Percentiles rank a stretch among this genome's conserved stretches.
These are phyloP conservation scores for Nothobranchius furzeri DNA, from an alignment of 2,113 vertebrate genomes.

Conservation along the genomic window DNA sequence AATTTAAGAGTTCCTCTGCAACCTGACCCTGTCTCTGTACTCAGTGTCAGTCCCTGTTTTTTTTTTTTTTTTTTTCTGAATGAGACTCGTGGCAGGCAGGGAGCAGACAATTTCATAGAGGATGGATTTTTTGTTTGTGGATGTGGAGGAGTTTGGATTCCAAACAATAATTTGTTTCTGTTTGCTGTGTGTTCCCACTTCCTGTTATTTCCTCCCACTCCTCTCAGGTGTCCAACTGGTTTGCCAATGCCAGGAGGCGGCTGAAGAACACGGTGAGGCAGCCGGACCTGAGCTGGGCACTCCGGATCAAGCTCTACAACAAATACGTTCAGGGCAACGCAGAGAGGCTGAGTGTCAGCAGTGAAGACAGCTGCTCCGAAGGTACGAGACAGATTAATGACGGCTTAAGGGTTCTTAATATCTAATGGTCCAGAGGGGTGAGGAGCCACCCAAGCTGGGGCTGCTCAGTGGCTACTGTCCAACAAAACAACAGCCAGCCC, in stretches of 20 bases:
- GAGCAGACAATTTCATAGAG: slow-evolving; percentile 43
- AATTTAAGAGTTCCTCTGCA: slow-evolving; percentile 42
- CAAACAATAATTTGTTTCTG: slow-evolving; percentile 46
- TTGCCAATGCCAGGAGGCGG: slow-evolving; percentile 95
- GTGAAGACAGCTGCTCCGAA: slow-evolving; percentile 95
- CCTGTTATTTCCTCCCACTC: slow-evolving; percentile 8
- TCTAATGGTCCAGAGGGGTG: not conserved
- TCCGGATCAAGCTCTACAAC: slow-evolving; percentile 98
- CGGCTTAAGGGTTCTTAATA: not conserved
- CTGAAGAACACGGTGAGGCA: slow-evolving; percentile 99
- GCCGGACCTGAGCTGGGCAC: slow-evolving; percentile 97
- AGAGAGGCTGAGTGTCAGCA: slow-evolving; percentile 96
- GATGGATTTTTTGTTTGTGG: slow-evolving; percentile 41
- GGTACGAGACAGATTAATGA: slow-evolving; percentile 72
- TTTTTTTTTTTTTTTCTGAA: slow-evolving; percentile 43
- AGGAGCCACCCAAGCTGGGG: not conserved
- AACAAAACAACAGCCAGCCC: not conserved
- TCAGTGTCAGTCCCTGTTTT: slow-evolving; percentile 7
- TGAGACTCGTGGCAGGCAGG: slow-evolving; percentile 37
- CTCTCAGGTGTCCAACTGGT: slow-evolving; percentile 96
- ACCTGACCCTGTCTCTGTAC: slow-evolving; percentile 46
- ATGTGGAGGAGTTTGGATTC: slow-evolving; percentile 46
- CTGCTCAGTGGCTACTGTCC: not conserved
- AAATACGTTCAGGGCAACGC: slow-evolving; percentile 92
- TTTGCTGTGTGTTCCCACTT: slow-evolving; percentile 18